A percentile compares a stretch with the other conserved stretches of the same genome.
Conservation (phyloP, 2,888 invertebrate genomes). For the Ptychoptera albimana region DNA sequence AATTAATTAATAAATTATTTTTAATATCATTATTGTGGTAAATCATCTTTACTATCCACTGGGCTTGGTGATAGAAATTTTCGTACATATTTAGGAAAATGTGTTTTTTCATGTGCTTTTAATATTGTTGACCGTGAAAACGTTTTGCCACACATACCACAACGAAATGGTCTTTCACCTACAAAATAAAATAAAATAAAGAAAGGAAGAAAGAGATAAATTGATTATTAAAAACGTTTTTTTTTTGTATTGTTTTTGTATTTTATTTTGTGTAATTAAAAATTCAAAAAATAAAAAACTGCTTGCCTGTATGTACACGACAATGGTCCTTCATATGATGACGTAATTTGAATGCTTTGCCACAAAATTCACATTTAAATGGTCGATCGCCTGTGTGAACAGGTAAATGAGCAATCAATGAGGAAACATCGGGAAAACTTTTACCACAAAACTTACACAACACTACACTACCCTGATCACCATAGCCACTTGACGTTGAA, state of each 20-base stretch:
- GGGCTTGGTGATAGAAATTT: constrained; percentile 80
- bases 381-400: constrained; percentile 82
- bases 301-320: constrained; percentile 72
- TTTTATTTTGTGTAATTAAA: neutral
- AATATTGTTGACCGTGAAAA: constrained; percentile 81
- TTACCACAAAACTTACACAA: constrained; percentile 87
- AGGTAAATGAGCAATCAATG: constrained; percentile 72
- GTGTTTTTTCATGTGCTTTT: constrained; percentile 86
- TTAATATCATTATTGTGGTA: constrained; percentile 49
- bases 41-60: constrained; percentile 67
- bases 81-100: constrained; percentile 80
- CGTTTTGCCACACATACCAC: constrained; percentile 77
- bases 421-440: constrained; percentile 79
- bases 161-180: constrained; percentile 78
- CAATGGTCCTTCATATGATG: constrained; percentile 93
- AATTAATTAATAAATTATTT: constrained; percentile 32
- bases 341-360: constrained; percentile 80
- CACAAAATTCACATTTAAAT: constrained; percentile 87
- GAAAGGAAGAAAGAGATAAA: neutral
- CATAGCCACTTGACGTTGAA: constrained; percentile 29
- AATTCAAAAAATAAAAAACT: neutral
- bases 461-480: constrained; percentile 59
- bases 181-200: constrained; percentile 5
- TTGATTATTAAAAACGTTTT: neutral
- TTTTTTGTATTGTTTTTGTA: neutral